Evolutionary conservation across 2,888 invertebrate genomes (phyloP).

Genomic region (Cyaniris semiargus): DNA sequence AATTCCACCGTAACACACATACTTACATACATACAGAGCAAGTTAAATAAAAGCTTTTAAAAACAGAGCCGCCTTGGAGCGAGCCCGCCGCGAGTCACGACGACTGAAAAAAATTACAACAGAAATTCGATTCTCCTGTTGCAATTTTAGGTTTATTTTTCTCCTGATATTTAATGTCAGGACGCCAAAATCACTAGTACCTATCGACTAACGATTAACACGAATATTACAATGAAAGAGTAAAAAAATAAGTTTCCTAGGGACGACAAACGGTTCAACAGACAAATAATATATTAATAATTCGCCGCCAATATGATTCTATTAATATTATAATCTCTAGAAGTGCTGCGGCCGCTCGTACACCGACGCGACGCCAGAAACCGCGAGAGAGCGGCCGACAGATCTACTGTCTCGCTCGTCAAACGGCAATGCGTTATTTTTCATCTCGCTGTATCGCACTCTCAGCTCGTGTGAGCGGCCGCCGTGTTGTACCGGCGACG

Average conservation of each 20-base stretch:
- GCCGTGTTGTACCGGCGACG: not conserved
- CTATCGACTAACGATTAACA: slow-evolving; percentile 11
- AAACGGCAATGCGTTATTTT: no score
- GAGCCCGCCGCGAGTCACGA: not conserved
- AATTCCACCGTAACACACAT: no score
- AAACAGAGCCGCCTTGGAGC: not conserved
- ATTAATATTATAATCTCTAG: not conserved
- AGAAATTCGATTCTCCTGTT: not conserved
- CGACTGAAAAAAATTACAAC: not conserved
- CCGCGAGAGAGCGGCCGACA: not conserved
- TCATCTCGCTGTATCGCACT: no score
- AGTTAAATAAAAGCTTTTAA: no score
- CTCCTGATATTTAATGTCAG: not conserved
- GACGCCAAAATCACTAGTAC: slow-evolving; percentile 19
- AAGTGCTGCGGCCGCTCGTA: not conserved
- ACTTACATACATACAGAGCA: no score
- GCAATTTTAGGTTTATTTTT: not conserved
- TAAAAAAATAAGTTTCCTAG: slow-evolving; percentile 11
- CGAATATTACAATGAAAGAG: slow-evolving; percentile 3
- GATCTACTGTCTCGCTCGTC: not conserved
- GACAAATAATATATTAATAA: not conserved
- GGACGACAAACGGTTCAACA: not conserved
- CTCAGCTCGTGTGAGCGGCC: not conserved
- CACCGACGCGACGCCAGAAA: not conserved
- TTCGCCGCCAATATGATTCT: not conserved